Conservation (phyloP, 2,797 vertebrate species). For the Catharus ustulatus region DNA sequence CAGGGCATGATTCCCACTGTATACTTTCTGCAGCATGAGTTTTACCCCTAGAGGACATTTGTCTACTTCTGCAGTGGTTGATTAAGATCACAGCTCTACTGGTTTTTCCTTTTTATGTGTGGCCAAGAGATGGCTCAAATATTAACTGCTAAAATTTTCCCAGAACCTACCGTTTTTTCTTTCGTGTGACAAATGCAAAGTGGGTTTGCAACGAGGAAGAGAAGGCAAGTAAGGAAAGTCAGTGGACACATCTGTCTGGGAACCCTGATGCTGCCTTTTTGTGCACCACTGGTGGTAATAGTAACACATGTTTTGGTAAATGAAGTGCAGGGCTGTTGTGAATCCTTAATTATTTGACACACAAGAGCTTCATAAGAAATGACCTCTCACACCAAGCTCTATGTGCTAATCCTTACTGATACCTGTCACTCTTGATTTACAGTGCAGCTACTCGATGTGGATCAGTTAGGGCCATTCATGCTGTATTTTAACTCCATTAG, state of each 20-base stretch:
- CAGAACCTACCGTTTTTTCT: neutral
- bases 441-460: neutral
- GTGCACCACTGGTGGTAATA: neutral
- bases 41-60: neutral
- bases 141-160: neutral
- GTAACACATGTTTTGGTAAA: slow-evolving; percentile 1
- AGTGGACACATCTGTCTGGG: neutral
- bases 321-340: neutral
- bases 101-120: neutral
- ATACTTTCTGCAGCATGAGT: neutral
- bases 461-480: neutral
- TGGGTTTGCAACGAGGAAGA: neutral
- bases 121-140: neutral
- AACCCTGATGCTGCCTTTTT: neutral
- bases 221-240: neutral
- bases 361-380: neutral
- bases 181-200: neutral
- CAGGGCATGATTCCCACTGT: neutral
- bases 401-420: neutral
- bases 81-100: neutral
- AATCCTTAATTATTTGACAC: slow-evolving; percentile 11
- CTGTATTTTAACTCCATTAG: neutral
- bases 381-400: neutral
- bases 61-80: neutral
- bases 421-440: neutral